Percentiles rank a stretch among this genome's conserved stretches.
Evolutionary conservation across 2,113 vertebrate species (phyloP).

Genomic region (Callipepla californica): DNA sequence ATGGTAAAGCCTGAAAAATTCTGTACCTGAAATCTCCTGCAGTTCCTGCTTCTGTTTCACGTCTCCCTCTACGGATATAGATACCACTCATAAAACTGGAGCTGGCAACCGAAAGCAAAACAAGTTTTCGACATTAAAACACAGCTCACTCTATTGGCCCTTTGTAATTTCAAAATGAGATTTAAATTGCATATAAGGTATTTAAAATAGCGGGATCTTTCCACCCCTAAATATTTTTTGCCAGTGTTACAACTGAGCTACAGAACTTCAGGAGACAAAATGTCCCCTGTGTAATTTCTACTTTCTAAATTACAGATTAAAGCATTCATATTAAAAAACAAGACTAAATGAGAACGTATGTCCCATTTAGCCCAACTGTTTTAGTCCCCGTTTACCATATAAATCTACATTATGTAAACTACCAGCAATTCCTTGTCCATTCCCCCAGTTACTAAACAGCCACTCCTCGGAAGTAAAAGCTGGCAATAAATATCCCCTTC

Average conservation of each 20-base stretch:
- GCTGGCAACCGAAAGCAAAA: slow-evolving; percentile 16
- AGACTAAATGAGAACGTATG: neutral
- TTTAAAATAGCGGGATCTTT: neutral
- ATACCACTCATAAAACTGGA: slow-evolving; percentile 30
- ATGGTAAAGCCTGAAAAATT: slow-evolving; percentile 9
- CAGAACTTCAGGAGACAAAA: neutral
- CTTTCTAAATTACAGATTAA: neutral
- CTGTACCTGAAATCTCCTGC: slow-evolving; percentile 23
- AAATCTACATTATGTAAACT: neutral
- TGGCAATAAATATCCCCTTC: neutral
- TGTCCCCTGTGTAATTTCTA: neutral
- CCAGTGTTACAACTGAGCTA: neutral
- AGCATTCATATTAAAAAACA: neutral
- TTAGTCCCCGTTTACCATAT: neutral
- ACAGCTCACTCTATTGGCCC: neutral
- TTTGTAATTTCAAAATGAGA: neutral
- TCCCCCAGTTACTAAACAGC: neutral
- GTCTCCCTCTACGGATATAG: neutral
- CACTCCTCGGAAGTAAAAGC: neutral
- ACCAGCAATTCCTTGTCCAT: neutral
- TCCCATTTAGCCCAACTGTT: neutral
- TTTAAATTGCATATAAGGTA: neutral
- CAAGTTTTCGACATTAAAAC: slow-evolving; percentile 41
- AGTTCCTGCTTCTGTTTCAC: neutral
- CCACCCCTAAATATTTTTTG: neutral